phyloP scores from a whole-genome alignment of 1,140 invertebrate species.

The Teleogryllus occipitalis region DNA sequence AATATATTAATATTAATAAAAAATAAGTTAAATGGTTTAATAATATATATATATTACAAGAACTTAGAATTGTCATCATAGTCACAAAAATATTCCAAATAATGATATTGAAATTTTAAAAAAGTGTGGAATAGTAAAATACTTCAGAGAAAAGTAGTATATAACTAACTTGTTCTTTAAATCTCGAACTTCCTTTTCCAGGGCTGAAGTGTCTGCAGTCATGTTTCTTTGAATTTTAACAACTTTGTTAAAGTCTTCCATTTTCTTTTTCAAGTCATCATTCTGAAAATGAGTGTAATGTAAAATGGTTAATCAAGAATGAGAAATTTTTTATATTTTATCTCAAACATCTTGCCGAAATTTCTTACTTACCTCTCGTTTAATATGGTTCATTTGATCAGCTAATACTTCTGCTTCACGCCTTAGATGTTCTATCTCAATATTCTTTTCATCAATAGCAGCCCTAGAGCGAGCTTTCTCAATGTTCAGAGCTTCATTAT shows the following conservation, averaged over 20 bases:
- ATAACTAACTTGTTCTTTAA: constrained; percentile 49
- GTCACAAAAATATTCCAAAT: too few relatives aligned
- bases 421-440: constrained; percentile 62
- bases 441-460: constrained; percentile 61
- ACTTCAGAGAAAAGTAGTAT: not conserved
- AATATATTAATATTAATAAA: too few relatives aligned
- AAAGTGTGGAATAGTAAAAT: too few relatives aligned
- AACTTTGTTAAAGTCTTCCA: constrained; percentile 79
- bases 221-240: constrained; percentile 70
- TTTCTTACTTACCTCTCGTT: constrained; percentile 45
- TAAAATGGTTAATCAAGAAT: not conserved
- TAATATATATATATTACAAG: too few relatives aligned
- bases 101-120: too few relatives aligned
- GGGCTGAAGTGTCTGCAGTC: constrained; percentile 58
- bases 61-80: too few relatives aligned
- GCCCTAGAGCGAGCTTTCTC: constrained; percentile 58
- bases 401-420: constrained; percentile 61
- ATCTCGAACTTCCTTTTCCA: constrained; percentile 67
- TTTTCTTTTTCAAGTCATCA: constrained; percentile 69
- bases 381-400: constrained; percentile 59
- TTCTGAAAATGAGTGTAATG: constrained; percentile 42
- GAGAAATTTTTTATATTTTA: not conserved
- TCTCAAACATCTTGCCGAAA: constrained; percentile 11
- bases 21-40: too few relatives aligned
- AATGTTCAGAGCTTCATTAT: constrained; percentile 41